A percentile compares a stretch with the other conserved stretches of the same genome.
These are phyloP conservation scores for Cheilosia variabilis DNA, from an alignment of 2,888 invertebrate species.

Conservation along the genomic window DNA sequence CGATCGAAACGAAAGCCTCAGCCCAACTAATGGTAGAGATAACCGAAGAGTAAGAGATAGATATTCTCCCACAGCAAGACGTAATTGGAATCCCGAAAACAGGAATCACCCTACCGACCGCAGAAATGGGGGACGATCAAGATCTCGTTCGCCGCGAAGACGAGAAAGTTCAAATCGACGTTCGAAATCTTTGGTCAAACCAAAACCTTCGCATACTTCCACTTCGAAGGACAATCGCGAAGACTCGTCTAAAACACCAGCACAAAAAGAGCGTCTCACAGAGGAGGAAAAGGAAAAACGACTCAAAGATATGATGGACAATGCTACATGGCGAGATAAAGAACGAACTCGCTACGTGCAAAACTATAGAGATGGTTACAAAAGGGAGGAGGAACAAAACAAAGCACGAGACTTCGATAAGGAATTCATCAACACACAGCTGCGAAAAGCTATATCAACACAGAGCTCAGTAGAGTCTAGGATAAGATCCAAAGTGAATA, in stretches of 20 bases:
- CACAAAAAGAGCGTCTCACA: constrained; percentile 81
- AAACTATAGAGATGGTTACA: constrained; percentile 86
- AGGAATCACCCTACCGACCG: not conserved
- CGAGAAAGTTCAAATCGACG: not conserved
- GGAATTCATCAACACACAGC: constrained; percentile 84
- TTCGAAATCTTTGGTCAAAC: constrained; percentile 25
- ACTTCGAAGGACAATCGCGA: constrained; percentile 27
- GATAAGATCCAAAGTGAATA: constrained; percentile 94
- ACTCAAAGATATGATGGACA: constrained; percentile 92
- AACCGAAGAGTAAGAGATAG: too few relatives aligned
- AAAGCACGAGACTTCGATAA: constrained; percentile 84
- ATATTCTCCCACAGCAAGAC: not conserved
- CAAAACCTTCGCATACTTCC: constrained; percentile 33
- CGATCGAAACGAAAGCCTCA: not conserved
- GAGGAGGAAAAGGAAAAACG: constrained; percentile 89
- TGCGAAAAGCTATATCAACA: constrained; percentile 84
- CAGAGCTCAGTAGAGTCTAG: constrained; percentile 91
- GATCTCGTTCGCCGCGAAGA: constrained; percentile 31
- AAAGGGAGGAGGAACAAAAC: constrained; percentile 83
- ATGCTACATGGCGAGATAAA: constrained; percentile 89
- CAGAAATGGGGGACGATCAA: constrained; percentile 11
- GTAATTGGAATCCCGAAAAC: not conserved
- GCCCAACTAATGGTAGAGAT: too few relatives aligned
- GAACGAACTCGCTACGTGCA: constrained; percentile 87
- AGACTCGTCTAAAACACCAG: constrained; percentile 69